Conservation (phyloP, 1,140 invertebrate species). For the Nephila pilipes region DNA sequence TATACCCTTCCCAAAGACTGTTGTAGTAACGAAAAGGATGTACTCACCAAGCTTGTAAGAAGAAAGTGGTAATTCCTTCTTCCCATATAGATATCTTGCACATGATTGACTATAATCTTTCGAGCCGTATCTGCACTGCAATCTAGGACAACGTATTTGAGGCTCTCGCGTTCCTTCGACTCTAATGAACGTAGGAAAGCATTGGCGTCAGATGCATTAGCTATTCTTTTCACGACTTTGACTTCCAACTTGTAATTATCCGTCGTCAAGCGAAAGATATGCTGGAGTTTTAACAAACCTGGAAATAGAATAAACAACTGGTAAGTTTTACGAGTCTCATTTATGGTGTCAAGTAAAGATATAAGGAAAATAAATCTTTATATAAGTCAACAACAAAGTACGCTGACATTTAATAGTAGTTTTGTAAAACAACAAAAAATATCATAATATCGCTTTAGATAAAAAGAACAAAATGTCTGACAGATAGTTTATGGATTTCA, state of each 20-base stretch:
- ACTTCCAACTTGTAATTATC: conserved; percentile 91
- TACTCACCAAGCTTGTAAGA: conserved; percentile 91
- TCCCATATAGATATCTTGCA: conserved; percentile 90
- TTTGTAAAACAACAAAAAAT: too few relatives aligned
- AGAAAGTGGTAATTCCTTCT: conserved; percentile 95
- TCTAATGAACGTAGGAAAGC: conserved; percentile 78
- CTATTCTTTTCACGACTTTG: conserved; percentile 83
- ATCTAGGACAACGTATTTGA: conserved; percentile 93
- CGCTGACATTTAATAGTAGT: too few relatives aligned
- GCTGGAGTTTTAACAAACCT: conserved; percentile 93
- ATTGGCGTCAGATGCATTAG: conserved; percentile 81
- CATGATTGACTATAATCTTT: conserved; percentile 91
- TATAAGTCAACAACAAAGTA: too few relatives aligned
- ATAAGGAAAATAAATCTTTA: too few relatives aligned
- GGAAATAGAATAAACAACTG: conserved; percentile 80
- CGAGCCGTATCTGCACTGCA: conserved; percentile 92
- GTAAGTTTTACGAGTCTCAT: not conserved
- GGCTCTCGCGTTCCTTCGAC: conserved; percentile 81
- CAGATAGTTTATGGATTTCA: too few relatives aligned
- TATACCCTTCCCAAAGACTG: too few relatives aligned
- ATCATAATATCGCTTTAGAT: too few relatives aligned
- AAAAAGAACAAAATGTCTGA: too few relatives aligned
- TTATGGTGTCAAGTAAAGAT: too few relatives aligned
- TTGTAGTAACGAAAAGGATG: too few relatives aligned
- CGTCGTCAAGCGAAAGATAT: conserved; percentile 88